phyloP scores from a whole-genome alignment of 2,888 invertebrate genomes.

The Heliconius cydno region DNA sequence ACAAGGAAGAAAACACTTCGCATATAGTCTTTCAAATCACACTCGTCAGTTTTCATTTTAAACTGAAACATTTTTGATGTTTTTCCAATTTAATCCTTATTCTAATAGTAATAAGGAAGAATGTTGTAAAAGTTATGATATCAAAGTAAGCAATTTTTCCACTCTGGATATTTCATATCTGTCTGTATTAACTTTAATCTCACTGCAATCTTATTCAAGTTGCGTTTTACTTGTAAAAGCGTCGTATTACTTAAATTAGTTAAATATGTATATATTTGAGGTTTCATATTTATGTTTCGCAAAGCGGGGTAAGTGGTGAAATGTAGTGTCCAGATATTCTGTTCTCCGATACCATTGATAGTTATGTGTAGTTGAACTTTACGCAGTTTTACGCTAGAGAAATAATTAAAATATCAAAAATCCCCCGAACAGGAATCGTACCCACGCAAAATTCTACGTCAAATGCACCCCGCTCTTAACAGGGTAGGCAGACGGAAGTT shows the following conservation, averaged over 20 bases:
- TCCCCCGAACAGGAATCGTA: no score
- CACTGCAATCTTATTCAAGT: constrained; percentile 23
- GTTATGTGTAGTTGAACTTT: no score
- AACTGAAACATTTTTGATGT: constrained; percentile 17
- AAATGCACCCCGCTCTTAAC: no score
- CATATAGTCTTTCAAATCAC: constrained; percentile 39
- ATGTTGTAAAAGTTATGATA: neutral
- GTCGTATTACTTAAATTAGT: neutral
- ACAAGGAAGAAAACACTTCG: constrained; percentile 34
- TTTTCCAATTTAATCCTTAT: constrained; percentile 19
- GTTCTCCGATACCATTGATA: no score
- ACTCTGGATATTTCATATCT: constrained; percentile 38
- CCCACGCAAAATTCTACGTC: no score
- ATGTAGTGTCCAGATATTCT: no score
- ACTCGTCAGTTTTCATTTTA: constrained; percentile 38
- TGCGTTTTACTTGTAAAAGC: neutral
- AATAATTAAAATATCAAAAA: no score
- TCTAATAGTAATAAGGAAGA: neutral
- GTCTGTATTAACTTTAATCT: constrained; percentile 40
- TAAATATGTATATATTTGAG: neutral
- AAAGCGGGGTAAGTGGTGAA: no score
- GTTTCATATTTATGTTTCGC: no score
- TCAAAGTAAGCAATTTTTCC: constrained; percentile 40
- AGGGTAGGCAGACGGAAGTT: no score
- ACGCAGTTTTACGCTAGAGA: no score